Evolutionary conservation across 2,888 invertebrate species (phyloP), one percentile per base, ranked within the genome.

Genomic region (Conistra vaccinii): DNA sequence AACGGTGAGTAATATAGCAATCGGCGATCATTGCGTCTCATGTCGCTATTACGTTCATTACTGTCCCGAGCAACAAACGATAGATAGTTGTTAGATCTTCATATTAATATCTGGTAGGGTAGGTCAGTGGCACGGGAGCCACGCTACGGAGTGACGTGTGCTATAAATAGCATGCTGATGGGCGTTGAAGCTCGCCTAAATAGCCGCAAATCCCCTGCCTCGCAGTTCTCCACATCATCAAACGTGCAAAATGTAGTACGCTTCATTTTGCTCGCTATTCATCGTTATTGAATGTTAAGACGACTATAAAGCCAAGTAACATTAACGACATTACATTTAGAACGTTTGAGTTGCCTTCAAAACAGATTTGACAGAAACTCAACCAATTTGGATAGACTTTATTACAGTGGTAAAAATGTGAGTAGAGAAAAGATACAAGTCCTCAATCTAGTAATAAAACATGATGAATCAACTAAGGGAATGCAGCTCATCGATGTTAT

Each of bases 91-190:
- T 73, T 72, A 75, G 63, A 73, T 80, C 70, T 84, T 82, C 72
- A 80, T 85, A 86, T 87, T 88, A 88, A 89, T 86, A 87, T 88
- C 86, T 89, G 88, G 88, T 91, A 88, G 90, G 92, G 90, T 93
- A 93, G 93, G 94, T 93, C 93, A 94, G 93, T 93, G 92, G 93
- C 93, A 92, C 91, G 91, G 86, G 86, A 89, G 87, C 85, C 79
- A 76, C 86, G 84, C 84, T 87, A 83, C 83, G 75, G 76, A 83
- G 83, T 84, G 79, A 83, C 85, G 85, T 83, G 67, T 73, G 84
- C 88, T 93, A 92, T 91, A 91, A 93, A 93, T 93, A 93, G 89
- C 80, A 67, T 78, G 74, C 80, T 87, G 87, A 90, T 89, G 86
- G 85, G 81, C 85, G 86, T 81, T 80, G 80, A 74, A 89, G 85